These are phyloP conservation scores for Lithobates sylvaticus DNA, from an alignment of 2,797 vertebrate species.

Conservation along the genomic window DNA sequence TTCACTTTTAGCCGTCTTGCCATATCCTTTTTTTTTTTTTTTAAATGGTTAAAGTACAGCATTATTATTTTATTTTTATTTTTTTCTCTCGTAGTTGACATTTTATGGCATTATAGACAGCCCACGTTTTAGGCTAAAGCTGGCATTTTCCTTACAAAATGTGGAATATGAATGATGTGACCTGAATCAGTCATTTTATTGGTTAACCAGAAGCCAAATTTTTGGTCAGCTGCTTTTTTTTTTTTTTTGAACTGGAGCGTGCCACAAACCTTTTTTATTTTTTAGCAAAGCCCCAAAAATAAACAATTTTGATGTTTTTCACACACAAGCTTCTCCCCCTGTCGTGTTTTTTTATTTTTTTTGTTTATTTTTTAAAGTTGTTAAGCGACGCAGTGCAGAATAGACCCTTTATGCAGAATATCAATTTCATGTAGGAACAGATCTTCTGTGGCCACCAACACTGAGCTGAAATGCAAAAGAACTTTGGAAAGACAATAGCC, in stretches of 20 bases:
- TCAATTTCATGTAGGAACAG: no score
- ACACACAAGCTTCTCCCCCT: no score
- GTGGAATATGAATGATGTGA: background rate
- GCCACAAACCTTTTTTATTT: background rate
- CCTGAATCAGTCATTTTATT: background rate
- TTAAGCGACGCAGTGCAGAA: no score
- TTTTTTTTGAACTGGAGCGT: conserved; percentile 18
- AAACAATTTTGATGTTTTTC: no score
- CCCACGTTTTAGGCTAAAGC: background rate
- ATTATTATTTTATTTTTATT: conserved; percentile 65
- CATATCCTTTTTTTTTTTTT: conserved; percentile 69
- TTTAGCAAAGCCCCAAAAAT: no score
- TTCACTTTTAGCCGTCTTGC: conserved; percentile 73
- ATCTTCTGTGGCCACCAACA: no score
- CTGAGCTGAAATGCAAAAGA: no score
- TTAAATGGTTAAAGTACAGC: conserved; percentile 74
- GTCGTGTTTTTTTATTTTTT: no score
- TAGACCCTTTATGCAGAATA: no score
- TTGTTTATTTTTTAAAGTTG: no score
- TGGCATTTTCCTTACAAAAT: background rate
- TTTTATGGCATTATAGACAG: conserved; percentile 56
- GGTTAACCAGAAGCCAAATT: conserved; percentile 5
- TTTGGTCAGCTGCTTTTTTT: conserved; percentile 20
- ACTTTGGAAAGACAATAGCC: no score
- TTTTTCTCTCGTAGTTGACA: conserved; percentile 58